A percentile compares a stretch with the other conserved stretches of the same genome.
Conservation (phyloP, 1,140 invertebrate genomes). For the Halyomorpha halys region DNA sequence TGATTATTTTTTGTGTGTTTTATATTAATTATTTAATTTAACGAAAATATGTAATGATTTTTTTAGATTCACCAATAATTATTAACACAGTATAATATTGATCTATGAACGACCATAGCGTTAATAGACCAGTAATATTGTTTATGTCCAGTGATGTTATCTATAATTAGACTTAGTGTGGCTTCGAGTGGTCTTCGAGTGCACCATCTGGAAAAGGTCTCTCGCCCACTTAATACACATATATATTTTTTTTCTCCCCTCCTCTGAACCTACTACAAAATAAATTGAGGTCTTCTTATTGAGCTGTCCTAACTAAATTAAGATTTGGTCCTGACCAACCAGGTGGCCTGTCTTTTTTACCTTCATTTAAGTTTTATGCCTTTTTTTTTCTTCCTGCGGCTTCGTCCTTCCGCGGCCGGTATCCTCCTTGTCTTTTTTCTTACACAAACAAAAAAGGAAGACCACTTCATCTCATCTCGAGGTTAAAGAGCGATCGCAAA, state of each 20-base stretch:
- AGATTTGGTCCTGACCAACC: constrained; percentile 1
- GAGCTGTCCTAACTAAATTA: constrained; percentile 2
- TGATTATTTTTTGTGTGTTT: too few relatives aligned
- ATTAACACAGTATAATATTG: too few relatives aligned
- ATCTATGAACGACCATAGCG: too few relatives aligned
- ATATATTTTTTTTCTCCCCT: background rate
- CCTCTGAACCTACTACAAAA: background rate
- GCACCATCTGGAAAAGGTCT: too few relatives aligned
- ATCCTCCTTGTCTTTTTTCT: background rate
- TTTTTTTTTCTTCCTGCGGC: background rate
- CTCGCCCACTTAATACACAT: too few relatives aligned
- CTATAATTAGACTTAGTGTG: too few relatives aligned
- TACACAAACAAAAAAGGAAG: background rate
- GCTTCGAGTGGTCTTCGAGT: too few relatives aligned
- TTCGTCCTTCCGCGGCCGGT: background rate
- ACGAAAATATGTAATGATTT: too few relatives aligned
- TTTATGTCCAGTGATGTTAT: too few relatives aligned
- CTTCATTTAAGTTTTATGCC: constrained; percentile 1
- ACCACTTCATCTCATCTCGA: background rate
- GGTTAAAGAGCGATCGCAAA: background rate
- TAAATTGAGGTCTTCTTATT: constrained; percentile 3
- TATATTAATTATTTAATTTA: too few relatives aligned
- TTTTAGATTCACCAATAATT: too few relatives aligned
- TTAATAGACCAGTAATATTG: too few relatives aligned
- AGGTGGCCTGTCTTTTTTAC: background rate